Base-by-base conservation (phyloP, 2,888 invertebrate species). In the Trachelus tabidus region DNA sequence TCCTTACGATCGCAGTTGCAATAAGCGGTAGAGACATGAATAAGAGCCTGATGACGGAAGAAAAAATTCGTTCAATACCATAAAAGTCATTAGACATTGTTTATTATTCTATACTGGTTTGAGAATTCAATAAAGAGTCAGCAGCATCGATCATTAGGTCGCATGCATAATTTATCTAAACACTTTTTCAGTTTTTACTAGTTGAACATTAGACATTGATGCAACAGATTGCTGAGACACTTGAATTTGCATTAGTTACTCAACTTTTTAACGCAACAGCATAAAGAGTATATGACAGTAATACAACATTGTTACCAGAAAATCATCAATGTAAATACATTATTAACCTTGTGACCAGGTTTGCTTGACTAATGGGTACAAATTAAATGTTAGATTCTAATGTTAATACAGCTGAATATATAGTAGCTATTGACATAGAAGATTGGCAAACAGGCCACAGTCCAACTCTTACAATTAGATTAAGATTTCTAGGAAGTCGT, bases 1-100 rank as follows among this genome's bases (percentile, higher is more conserved):
- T 94, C 94, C 76, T 92, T 92, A 34, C 92, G 91, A 77, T 95
- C 94, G 91, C 95, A 95, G 90, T 96, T 95, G 81, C 95, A 94
- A 89, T 95, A 96, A 4, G 95, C 95, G 40, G 95, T 95, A 11
- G 95, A 95, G 3, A 95, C 94, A 87, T 96, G 95, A 15, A 95
- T 93, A 77, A 94, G 91, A 1, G 93, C 93, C 93, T 94, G 84
- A 56, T 9, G 56, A 56, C 6, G 23, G 23, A 56, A 56, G 1
- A 23, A 4, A 40, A 15, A 37, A 40, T 15, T 15, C 6, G 0
- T 40, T 15, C 40, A 40, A 15, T 40, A 15, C 4, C 3, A 56
- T 6, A 56, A 2, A 56, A 56, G 23, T 23, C 23, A 23, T 40
- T 40, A 23, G 23, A 40, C 23, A 2, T 40, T 40, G 23, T 40